Evolutionary conservation across 1,140 invertebrate species (phyloP).

Genomic region (Monochamus saltuarius): DNA sequence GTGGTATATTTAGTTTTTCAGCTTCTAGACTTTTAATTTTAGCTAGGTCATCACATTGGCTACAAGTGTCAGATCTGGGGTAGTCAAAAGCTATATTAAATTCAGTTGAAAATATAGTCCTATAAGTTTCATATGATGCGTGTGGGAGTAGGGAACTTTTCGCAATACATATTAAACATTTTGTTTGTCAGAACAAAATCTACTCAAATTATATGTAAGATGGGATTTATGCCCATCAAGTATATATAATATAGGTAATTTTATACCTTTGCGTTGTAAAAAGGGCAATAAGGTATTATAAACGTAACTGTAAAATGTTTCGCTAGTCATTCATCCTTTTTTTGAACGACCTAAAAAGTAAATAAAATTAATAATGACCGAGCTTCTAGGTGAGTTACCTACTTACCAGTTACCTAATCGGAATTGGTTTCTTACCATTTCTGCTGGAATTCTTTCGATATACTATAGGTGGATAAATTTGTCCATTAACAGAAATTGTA

Average conservation of each 20-base stretch:
- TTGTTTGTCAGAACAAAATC: conserved; percentile 19
- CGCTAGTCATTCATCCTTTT: conserved; percentile 25
- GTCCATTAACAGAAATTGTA: conserved; percentile 47
- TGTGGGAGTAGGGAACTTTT: conserved; percentile 6
- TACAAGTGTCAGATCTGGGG: conserved; percentile 10
- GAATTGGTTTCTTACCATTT: conserved; percentile 40
- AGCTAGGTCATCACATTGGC: conserved; percentile 16
- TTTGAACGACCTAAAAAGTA: conserved; percentile 20
- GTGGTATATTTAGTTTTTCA: neutral
- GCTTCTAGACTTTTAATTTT: conserved; percentile 15
- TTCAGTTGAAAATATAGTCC: conserved; percentile 1
- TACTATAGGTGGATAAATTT: conserved; percentile 43
- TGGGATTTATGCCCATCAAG: conserved; percentile 45
- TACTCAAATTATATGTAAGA: conserved; percentile 16
- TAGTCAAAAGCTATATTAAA: conserved; percentile 28
- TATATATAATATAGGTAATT: conserved; percentile 36
- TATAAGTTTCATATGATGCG: conserved; percentile 22
- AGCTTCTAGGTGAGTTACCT: neutral
- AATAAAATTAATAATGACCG: conserved; percentile 1
- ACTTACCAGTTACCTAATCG: conserved; percentile 23
- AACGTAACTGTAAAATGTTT: conserved; percentile 23
- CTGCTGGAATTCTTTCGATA: conserved; percentile 27
- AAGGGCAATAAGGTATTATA: too few species aligned
- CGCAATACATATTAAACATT: conserved; percentile 17
- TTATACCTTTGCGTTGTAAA: conserved; percentile 22